Conservation (phyloP, 1,140 invertebrate genomes). For the Elymnias hypermnestra region DNA sequence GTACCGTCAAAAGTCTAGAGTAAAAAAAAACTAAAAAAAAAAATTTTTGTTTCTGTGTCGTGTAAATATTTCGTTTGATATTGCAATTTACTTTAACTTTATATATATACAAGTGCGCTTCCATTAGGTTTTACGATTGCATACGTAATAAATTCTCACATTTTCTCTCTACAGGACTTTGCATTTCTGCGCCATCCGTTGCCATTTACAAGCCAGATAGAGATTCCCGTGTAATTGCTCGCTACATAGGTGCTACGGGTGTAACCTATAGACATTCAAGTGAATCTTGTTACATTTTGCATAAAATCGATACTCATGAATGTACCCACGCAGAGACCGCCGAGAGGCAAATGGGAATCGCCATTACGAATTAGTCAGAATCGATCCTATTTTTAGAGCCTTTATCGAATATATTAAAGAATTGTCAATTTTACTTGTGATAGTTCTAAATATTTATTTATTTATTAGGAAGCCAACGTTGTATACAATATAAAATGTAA, state of each 20-base stretch:
- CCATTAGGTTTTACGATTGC: constrained; percentile 40
- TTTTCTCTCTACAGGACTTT: constrained; percentile 34
- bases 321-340: constrained; percentile 47
- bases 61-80: no score
- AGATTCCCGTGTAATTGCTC: constrained; percentile 57
- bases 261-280: constrained; percentile 58
- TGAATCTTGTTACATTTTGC: constrained; percentile 75
- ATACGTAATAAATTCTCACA: constrained; percentile 39
- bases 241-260: constrained; percentile 50
- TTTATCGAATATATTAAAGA: constrained; percentile 35
- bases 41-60: no score
- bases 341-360: constrained; percentile 48
- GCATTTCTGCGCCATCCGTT: constrained; percentile 37
- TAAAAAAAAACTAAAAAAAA: no score
- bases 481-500: no score
- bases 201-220: constrained; percentile 52
- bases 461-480: no score
- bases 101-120: no score
- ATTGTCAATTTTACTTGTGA: constrained; percentile 38
- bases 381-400: constrained; percentile 54
- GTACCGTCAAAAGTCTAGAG: no score
- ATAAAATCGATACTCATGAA: constrained; percentile 75
- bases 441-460: no score
- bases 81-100: no score
- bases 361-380: constrained; percentile 51